A percentile compares a stretch with the other conserved stretches of the same genome.
Conservation (phyloP, 2,888 invertebrate species). For the Vannuccia rotundouncinata region DNA sequence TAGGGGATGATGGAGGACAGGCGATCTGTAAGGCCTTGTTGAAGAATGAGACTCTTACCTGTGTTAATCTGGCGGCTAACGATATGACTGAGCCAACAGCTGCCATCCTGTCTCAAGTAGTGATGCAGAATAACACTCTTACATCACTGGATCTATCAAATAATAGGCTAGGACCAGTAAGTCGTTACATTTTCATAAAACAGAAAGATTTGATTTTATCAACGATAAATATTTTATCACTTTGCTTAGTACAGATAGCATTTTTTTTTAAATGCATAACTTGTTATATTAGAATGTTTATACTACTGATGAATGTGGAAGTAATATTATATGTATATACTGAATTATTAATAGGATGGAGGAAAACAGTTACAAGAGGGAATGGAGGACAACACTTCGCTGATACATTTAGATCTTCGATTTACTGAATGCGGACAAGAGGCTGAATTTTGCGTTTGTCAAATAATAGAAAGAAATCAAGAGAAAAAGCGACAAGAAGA, state of each 20-base stretch:
- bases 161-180: conserved; percentile 54
- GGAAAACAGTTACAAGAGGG: conserved; percentile 56
- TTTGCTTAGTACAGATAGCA: not conserved
- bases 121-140: conserved; percentile 50
- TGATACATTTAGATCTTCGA: conserved; percentile 53
- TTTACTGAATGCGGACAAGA: conserved; percentile 57
- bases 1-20: conserved; percentile 57
- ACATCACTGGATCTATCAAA: conserved; percentile 53
- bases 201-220: no score
- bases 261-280: not conserved
- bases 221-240: no score
- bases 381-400: conserved; percentile 53
- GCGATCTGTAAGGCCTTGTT: conserved; percentile 51
- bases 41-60: conserved; percentile 50
- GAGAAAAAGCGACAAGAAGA: conserved; percentile 24
- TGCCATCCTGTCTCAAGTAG: conserved; percentile 51
- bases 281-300: not conserved
- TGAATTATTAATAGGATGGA: no score
- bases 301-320: not conserved
- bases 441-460: conserved; percentile 55
- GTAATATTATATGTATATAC: not conserved
- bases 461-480: conserved; percentile 49
- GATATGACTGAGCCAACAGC: conserved; percentile 56
- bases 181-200: conserved; percentile 40
- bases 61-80: conserved; percentile 54